Conservation (phyloP, 2,888 invertebrate species). For the Dinocampus coccinellae region DNA sequence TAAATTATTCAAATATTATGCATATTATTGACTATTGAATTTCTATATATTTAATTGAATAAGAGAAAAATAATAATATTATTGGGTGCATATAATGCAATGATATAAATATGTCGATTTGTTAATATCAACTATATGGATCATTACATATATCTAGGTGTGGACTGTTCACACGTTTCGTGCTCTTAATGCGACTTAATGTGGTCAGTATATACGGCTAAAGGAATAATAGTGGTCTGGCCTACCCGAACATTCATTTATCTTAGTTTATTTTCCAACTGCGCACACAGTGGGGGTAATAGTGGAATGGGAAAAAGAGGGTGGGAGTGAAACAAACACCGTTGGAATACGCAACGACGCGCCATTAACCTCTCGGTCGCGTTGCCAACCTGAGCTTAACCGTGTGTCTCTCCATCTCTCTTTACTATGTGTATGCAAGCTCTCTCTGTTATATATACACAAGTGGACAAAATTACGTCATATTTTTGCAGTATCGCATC, state of each 20-base stretch:
- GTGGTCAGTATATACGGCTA: constrained; percentile 59
- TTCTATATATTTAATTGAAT: background rate
- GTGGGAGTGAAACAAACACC: constrained; percentile 62
- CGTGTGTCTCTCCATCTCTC: constrained; percentile 52
- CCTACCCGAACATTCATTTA: constrained; percentile 63
- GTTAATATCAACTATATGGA: background rate
- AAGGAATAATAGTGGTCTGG: constrained; percentile 62
- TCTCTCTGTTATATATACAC: constrained; percentile 27
- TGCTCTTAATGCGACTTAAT: constrained; percentile 58
- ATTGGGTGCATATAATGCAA: background rate
- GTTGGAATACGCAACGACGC: constrained; percentile 65
- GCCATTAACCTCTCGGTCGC: constrained; percentile 63
- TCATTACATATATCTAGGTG: constrained; percentile 13
- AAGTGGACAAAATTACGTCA: background rate
- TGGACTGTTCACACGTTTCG: constrained; percentile 38
- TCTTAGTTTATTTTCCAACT: constrained; percentile 67
- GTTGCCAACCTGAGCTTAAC: constrained; percentile 56
- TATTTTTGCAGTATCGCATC: background rate
- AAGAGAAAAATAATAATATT: background rate
- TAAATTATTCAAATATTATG: too few species aligned
- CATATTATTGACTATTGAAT: too few species aligned
- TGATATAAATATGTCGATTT: background rate
- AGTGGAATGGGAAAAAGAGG: background rate
- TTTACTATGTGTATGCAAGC: constrained; percentile 43
- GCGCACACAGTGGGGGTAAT: constrained; percentile 37